Evolutionary conservation across 92 coral and sea anemone genomes (phyloP), one percentile per base, ranked within the genome.

Genomic region (Metridium senile): DNA sequence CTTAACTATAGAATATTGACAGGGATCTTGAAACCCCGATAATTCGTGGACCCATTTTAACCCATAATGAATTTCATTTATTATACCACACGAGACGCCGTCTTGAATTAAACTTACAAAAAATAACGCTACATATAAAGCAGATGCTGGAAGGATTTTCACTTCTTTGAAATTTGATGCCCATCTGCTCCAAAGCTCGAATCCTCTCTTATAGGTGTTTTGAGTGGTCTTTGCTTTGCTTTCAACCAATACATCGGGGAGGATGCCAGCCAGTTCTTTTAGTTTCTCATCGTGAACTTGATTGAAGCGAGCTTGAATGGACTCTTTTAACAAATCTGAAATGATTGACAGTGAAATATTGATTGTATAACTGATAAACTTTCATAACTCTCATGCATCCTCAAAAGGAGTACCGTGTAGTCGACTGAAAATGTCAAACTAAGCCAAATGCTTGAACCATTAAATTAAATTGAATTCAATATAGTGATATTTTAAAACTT

Each of bases 61-160:
- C 6, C 61, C 61, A 54, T 54, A 54, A n/a, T 54, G 61, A 22
- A 54, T 30, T 28, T 62, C 68, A 28, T 62, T 26, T 62, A 62
- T 62, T 62, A 62, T 62, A 13, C 6, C 1, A 62, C 11, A 2
- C 22, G 68, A 62, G 27, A 62, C 68, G 1, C 31, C 31, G 27
- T 62, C 33, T 29, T 62, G 68, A 62, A 62, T 62, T 30, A 62
- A 62, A 19, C 20, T 3, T 9, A 62, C 68, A 27, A 62, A 21
- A 62, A 62, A 62, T 62, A 62, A 62, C 1, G 32, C 68, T 19
- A 62, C 30, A 26, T 62, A 62, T 4, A 2, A 1, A 19, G 27
- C 23, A 27, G 18, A 26, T 3, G 68, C 68, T 25, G 34, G 71
- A 11, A 66, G 21, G 20, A 30, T 9, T 19, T 1, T 1, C 11